Evolutionary conservation across 2,797 vertebrate species (phyloP), one percentile per base, ranked within the genome.

Genomic region (Amazona ochrocephala): DNA sequence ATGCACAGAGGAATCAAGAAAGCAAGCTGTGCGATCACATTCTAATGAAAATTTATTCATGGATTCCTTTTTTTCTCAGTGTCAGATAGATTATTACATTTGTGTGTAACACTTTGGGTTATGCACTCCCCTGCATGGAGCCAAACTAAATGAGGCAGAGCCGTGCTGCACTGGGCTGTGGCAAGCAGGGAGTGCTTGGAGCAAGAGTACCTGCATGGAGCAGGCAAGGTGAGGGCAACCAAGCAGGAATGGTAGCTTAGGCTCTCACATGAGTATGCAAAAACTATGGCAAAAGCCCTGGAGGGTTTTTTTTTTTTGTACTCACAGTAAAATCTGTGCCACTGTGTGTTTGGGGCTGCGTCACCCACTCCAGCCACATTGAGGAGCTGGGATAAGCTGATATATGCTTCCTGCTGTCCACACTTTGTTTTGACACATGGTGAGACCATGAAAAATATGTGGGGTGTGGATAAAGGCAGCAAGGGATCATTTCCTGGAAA

Each of bases 41-140:
- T 97, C 91, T 87, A 87, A 77, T 95, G 94, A 95, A 85, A 94
- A 96, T 92, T 86, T 75, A 81, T 90, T 66, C 50, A 82, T 65
- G 27, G 48, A 68, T 96, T 84, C 64, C 41, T 71, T 87, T 56
- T 78, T 54, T 84, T 44, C 47, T 92, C 45, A 6, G 22, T 34
- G 61, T 90, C 87, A 88, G 86, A 37, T 64, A 39, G 23, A 80
- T 96, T 90, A 75, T 93, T 93, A 64, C 29, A 47, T 90, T 87
- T 73, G 61, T 2, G 2, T n/a, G 45, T 71, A 78, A 39, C 32
- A 42, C 27, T 56, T 39, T 13, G 30, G 66, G 56, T 82, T 58
- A 11, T n/a, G 39, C 19, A 9, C n/a, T 91, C 29, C 30, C 60
- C 23, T 65, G 41, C 27, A 32, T 79, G 71, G 82, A 79, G 41